phyloP scores from a whole-genome alignment of 2,797 vertebrate genomes.

The Hylomyscus alleni region DNA sequence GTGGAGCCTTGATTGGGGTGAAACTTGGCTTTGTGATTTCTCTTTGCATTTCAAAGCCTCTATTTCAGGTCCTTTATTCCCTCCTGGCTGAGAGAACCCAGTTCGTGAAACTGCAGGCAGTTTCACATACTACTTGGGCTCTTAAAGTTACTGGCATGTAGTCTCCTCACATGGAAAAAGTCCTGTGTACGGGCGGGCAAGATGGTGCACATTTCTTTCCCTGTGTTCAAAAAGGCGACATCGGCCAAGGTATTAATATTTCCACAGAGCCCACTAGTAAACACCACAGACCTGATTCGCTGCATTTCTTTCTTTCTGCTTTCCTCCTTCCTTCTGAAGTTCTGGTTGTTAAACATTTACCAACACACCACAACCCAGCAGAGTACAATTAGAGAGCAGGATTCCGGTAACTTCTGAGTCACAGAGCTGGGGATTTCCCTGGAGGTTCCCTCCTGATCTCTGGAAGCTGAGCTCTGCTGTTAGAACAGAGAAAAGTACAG shows the following conservation, averaged over 20 bases:
- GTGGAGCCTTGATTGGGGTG: too few species aligned
- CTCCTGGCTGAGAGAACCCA: too few species aligned
- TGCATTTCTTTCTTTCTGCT: neutral
- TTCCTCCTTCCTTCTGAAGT: neutral
- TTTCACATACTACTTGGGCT: neutral
- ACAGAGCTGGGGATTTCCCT: neutral
- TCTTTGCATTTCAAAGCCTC: too few species aligned
- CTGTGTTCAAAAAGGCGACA: neutral
- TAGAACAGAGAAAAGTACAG: neutral
- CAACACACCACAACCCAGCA: neutral
- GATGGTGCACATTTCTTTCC: neutral
- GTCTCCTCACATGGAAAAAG: neutral
- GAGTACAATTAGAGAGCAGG: neutral
- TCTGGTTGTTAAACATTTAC: slow-evolving; percentile 20
- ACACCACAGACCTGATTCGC: neutral
- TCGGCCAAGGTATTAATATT: neutral
- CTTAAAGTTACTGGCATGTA: neutral
- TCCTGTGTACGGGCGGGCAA: fast-evolving
- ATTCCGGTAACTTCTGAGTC: neutral
- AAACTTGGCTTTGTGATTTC: too few species aligned
- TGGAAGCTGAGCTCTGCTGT: neutral
- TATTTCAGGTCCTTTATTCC: too few species aligned
- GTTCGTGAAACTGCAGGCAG: too few species aligned
- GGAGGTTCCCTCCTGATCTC: neutral
- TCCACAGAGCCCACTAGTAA: neutral